Evolutionary conservation across 2,888 invertebrate genomes (phyloP), one percentile per base, ranked within the genome.

Genomic region (Drosophila conformis): DNA sequence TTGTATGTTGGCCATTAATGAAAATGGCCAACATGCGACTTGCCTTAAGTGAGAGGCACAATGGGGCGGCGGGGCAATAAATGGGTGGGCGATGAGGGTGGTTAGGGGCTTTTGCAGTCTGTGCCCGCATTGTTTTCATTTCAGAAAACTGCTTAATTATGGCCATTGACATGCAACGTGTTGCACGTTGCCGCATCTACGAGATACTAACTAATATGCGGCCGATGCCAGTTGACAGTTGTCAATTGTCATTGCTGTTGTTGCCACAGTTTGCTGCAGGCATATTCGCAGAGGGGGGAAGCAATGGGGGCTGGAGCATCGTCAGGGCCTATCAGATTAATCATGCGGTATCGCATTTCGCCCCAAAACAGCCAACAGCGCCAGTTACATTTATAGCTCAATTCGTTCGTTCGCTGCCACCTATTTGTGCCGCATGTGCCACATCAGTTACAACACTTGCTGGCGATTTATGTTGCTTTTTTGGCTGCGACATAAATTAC

Each of bases 161-260:
- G 85, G 83, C 81, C 83, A 90, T 90, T 90, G 88, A 90, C 88
- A 89, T 90, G 90, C 88, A 90, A 89, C 87, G 77, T 87, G 85
- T 87, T 85, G 85, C 88, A 71, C 48, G 57, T 42, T 46, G 64
- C 53, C 65, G 73, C 64, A 73, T 71, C 78, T 57, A 66, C 64
- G 69, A 68, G 78, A 73, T 86, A 72, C 80, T 61, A 83, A 88
- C 83, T 87, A 89, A 84, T 89, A 84, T 81, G 83, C 78, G 51
- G n/a, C 8, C 27, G 38, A 27, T 38, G 27, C 13, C 56, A 38
- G 38, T 56, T 38, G 56, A 25, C 53, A 36, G 25, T 54, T 46
- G 46, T 11, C 51, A 51, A 51, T 57, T 69, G 52, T 40, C 51
- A 31, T 63, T 60, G 66, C 35, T 63, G 48, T 36, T 51, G 57